Percentiles rank a stretch among this genome's conserved stretches.
These are phyloP conservation scores for Nezara viridula DNA, from an alignment of 2,888 invertebrate genomes.

Conservation along the genomic window DNA sequence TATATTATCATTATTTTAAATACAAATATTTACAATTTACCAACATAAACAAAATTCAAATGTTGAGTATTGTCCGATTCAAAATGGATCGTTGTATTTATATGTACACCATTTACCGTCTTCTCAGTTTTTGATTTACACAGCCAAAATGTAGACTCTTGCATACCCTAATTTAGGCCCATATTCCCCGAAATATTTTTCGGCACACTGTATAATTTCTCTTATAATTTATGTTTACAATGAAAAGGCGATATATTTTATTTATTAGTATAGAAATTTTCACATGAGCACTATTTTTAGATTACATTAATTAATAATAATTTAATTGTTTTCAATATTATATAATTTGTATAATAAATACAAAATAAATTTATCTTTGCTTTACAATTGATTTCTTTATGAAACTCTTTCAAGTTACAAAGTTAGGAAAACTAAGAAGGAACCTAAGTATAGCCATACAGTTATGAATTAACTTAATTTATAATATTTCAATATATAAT, in stretches of 20 bases:
- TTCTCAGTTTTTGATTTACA: slow-evolving; percentile 30
- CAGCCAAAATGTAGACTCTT: slow-evolving; percentile 25
- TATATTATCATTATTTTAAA: background rate
- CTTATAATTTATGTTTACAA: background rate
- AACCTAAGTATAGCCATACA: slow-evolving; percentile 25
- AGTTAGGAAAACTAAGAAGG: slow-evolving; percentile 21
- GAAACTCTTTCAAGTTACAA: background rate
- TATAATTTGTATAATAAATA: background rate
- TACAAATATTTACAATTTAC: slow-evolving; percentile 43
- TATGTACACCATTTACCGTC: slow-evolving; percentile 23
- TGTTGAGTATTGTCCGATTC: slow-evolving; percentile 13
- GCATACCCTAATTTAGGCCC: slow-evolving; percentile 40
- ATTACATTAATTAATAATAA: background rate
- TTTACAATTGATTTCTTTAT: background rate
- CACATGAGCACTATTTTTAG: slow-evolving; percentile 25
- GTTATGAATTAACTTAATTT: background rate
- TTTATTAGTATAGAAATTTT: slow-evolving; percentile 14
- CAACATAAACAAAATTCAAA: slow-evolving; percentile 14
- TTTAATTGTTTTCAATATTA: background rate
- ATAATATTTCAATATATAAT: background rate
- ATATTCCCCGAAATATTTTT: background rate
- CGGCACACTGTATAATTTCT: background rate
- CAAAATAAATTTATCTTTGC: slow-evolving; percentile 12
- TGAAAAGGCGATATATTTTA: slow-evolving; percentile 25
- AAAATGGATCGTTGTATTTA: slow-evolving; percentile 42